Base-by-base conservation (phyloP, 2,888 invertebrate species). In the Eumerus sabulonum region DNA sequence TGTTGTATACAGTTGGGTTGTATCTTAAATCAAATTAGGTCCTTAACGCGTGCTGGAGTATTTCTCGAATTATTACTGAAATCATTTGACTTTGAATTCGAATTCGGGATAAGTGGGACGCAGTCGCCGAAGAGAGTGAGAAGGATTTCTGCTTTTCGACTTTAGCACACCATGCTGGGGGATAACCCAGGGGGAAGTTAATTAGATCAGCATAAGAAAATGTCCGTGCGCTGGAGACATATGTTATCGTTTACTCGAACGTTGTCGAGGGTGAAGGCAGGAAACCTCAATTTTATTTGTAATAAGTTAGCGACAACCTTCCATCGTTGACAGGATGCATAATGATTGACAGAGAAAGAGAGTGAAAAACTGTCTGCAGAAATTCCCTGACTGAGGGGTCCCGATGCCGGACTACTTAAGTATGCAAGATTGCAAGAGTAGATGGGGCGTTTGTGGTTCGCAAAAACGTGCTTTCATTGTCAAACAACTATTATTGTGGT, bases 131-230 rank as follows among this genome's bases (percentile, higher is more conserved):
- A n/a, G n/a, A n/a, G n/a, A n/a, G n/a, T n/a, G n/a, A n/a, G n/a
- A n/a, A n/a, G n/a, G n/a, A n/a, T n/a, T n/a, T n/a, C n/a, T n/a
- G n/a, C n/a, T n/a, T n/a, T n/a, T n/a, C n/a, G n/a, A 18, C 45
- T 18, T 36, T 3, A n/a, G 27, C 27, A 27, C 27, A 7, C 27
- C 11, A 12, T 17, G 17, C 50, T 5, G 14, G 19, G n/a, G 1
- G 17, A n/a, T 5, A 27, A 48, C 27, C 17, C 27, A 45, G 36
- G 35, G 17, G 36, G 36, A 62, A 77, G 67, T 67, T 77, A 77
- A 77, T 77, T 72, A 77, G 76, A 72, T 77, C 62, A 77, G 67
- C 40, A 72, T 77, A 72, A 76, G 72, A 66, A 40, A 72, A 62
- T 60, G 54, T 56, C 19, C 19, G 53, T 56, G 35, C 44, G 18